Evolutionary conservation across 2,797 vertebrate species (phyloP), one percentile per base, ranked within the genome.

Genomic region (Anguilla anguilla): DNA sequence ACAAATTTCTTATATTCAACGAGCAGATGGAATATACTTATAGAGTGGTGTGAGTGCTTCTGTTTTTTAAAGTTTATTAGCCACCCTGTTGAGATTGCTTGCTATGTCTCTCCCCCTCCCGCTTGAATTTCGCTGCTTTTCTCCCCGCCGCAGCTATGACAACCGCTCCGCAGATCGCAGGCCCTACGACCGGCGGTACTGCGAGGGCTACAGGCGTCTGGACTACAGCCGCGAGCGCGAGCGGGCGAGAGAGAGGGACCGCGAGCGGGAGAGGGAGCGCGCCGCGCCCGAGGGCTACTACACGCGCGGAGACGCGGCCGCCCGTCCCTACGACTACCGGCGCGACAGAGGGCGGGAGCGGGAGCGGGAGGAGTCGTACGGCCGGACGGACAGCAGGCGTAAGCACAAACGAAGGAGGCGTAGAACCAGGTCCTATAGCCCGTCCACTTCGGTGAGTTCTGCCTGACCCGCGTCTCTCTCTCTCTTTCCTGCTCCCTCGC

Each of bases 371-470:
- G 94, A 95, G 89, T 96, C 95, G 9, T 96, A 95, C 87, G 92
- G 96, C 86, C 97, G 97, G 95, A 98, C 97, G 94, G 97, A 98
- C 97, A 98, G 97, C 96, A 97, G 98, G 91, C 97, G 98, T 97
- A 99, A 98, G 96, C 98, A 97, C 96, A 97, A 97, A 96, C 95
- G 97, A 96, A 98, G 98, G 95, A 97, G 97, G 95, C 98, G 96
- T 95, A 98, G 97, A 96, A 99, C 97, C 96, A 96, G 98, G 95
- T 99, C 98, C 89, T 99, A 98, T 98, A 99, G 98, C 96, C 96
- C 94, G 92, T 99, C 99, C 10, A 97, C 99, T 95, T 99, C 99
- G 98, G 99, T 99, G 98, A 99, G 98, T 99, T 96, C 94, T 93
- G 92, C 92, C 93, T 93, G 87, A 93, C 93, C 95, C 91, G 90